Base-by-base conservation (phyloP, 1,140 invertebrate species). In the Aphidius gifuensis region DNA sequence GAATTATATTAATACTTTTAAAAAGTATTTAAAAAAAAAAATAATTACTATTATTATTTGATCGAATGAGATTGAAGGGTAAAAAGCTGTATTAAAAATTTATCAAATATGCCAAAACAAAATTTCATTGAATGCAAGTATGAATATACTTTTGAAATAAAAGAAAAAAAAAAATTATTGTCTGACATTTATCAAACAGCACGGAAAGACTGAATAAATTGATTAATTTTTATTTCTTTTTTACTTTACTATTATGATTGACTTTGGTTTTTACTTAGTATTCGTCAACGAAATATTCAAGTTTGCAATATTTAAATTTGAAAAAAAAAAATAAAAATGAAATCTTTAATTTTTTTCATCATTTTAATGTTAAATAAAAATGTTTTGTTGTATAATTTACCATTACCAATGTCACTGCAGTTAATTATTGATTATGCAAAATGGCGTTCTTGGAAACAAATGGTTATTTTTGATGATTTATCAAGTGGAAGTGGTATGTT, bases 391-490 rank as follows among this genome's bases (percentile, higher is more conserved):
- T 71, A 69, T 47, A 58, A 69, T 6, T 53, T 64, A 45, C 64
- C 69, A 21, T 71, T 69, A 40, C 61, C 72, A 8, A 61, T 70
- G 1, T 60, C 72, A 4, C 61, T 75, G 5, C 73, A 77, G 39
- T 75, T 80, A 23, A 72, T 80, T 9, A 48, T 83, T 32, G 80
- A 83, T 48, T 78, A 78, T 48, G 77, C 78, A 5, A 64, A 79
- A 5, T 81, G 79, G 76, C 66, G 79, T 5, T 77, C 76, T 5
- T 83, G 80, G 82, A 74, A 74, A 5, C 80, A 83, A 56, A 74
- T 78, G 0, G 56, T 81, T 5, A 64, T 82, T 5, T 81, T 71
- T 32, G 68, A 67, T 50, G 68, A 68, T 21, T 59, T 66, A 32
- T 62, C 47, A 2, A 40, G 51, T 6, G 46, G 39, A 16, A 61